phyloP scores from a whole-genome alignment of 2,888 invertebrate species.

The Syrphus vitripennis region DNA sequence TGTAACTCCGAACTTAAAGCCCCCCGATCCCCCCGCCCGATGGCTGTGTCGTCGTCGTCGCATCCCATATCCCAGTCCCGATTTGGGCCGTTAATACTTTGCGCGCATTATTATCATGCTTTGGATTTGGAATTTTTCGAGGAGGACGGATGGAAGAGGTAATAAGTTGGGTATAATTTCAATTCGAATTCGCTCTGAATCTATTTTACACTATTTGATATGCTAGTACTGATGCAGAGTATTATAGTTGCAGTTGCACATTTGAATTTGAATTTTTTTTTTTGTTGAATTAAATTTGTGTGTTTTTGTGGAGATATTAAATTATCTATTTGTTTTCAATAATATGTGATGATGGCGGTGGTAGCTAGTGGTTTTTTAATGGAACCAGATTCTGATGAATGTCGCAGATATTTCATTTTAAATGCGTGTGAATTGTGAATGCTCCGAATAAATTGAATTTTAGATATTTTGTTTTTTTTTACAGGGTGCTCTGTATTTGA shows the following conservation, averaged over 20 bases:
- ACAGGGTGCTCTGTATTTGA: background rate
- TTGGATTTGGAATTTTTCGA: background rate
- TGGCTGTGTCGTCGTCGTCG: too few relatives aligned
- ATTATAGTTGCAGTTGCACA: slow-evolving; percentile 14
- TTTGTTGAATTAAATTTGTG: slow-evolving; percentile 59
- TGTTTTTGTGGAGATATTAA: slow-evolving; percentile 14
- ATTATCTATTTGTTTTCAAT: slow-evolving; percentile 57
- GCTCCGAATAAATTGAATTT: background rate
- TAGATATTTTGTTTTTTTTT: background rate
- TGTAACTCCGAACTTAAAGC: background rate
- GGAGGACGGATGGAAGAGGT: background rate
- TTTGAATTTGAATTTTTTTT: slow-evolving; percentile 27
- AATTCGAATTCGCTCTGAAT: slow-evolving; percentile 11
- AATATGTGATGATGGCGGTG: slow-evolving; percentile 24
- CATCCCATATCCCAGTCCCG: too few relatives aligned
- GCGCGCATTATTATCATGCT: slow-evolving; percentile 8
- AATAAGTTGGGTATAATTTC: background rate
- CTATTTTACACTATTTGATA: slow-evolving; percentile 12
- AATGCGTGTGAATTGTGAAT: slow-evolving; percentile 5
- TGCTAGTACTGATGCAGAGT: too few relatives aligned
- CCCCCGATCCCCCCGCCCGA: background rate
- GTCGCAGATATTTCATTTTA: slow-evolving; percentile 31
- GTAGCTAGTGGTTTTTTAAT: too few relatives aligned
- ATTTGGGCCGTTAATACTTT: background rate
- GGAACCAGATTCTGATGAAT: slow-evolving; percentile 53